Base-by-base conservation (phyloP, 2,888 invertebrate genomes). In the Metopia argyrocephala region DNA sequence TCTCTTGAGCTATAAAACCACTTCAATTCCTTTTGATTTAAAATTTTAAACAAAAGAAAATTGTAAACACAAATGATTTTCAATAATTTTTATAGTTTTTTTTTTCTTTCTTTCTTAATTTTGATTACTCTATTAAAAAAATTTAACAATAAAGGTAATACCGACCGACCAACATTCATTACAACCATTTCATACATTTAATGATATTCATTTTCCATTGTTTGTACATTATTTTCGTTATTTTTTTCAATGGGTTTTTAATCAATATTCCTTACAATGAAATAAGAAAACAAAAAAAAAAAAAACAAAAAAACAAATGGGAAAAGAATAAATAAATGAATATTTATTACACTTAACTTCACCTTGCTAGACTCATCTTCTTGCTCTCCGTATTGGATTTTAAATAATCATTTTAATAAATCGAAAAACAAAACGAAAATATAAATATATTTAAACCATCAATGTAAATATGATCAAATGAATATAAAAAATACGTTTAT, bases 101-200 rank as follows among this genome's bases (percentile, higher is more conserved):
- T 31, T 31, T 28, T 28, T 5, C 9, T 28, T 28, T 28, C 6
- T 20, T 21, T 21, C 7, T 70, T 50, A 38, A 38, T 15, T 38
- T 38, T 81, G 74, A 81, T 81, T 75, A 66, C 78, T 81, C 78
- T 75, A 81, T 81, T 81, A 75, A 70, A 28, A 62, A 5, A 27
- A 48, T n/a, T 48, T 48, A 48, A 71, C 3, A 54, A 6, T 9
- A 31, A 38, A 57, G 46, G 65, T 4, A 54, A 62, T 18, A 18
- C 18, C 27, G 21, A 68, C 46, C n/a, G n/a, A n/a, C n/a, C n/a
- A n/a, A 46, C 46, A 48, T 38, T 48, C 48, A 48, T 28, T n/a
- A 59, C 66, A 62, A 59, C 27, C 15, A n/a, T n/a, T 66, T 78
- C 81, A n/a, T n/a, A n/a, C n/a, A n/a, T 74, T 78, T 74, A 78